Conservation (phyloP, 1,140 invertebrate genomes). For the Hyposmocoma kahamanoa region DNA sequence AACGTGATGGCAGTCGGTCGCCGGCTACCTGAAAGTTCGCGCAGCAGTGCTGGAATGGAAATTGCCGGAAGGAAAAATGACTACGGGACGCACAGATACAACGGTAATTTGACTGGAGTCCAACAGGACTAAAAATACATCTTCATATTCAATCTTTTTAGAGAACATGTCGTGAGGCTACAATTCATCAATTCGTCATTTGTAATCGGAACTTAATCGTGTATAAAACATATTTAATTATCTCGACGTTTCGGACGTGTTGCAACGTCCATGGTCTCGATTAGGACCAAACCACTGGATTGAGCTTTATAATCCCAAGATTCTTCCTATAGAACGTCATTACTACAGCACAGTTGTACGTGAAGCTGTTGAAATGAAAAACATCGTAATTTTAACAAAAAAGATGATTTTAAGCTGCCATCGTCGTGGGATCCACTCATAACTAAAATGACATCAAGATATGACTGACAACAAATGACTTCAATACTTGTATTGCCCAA, state of each 20-base stretch:
- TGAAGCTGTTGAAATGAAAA: no score
- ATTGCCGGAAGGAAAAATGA: background rate
- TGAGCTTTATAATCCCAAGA: no score
- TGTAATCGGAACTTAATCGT: no score
- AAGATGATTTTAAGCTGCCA: no score
- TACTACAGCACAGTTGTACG: background rate
- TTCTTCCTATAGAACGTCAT: no score
- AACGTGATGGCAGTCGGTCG: background rate
- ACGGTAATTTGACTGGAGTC: background rate
- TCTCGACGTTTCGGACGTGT: no score
- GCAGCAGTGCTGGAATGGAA: constrained; percentile 2
- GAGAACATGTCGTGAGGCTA: background rate
- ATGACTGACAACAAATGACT: background rate
- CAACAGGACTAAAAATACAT: background rate
- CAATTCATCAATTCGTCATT: background rate
- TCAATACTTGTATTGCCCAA: background rate
- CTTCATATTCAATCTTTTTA: background rate
- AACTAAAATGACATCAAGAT: background rate
- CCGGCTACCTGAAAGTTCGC: background rate
- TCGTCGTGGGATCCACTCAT: background rate
- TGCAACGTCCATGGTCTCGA: background rate
- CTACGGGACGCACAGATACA: background rate
- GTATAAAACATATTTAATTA: no score
- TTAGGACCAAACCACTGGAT: background rate
- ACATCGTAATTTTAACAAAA: no score